Evolutionary conservation across 2,113 vertebrate genomes (phyloP).

Genomic region (Microcebus ravelobensis): DNA sequence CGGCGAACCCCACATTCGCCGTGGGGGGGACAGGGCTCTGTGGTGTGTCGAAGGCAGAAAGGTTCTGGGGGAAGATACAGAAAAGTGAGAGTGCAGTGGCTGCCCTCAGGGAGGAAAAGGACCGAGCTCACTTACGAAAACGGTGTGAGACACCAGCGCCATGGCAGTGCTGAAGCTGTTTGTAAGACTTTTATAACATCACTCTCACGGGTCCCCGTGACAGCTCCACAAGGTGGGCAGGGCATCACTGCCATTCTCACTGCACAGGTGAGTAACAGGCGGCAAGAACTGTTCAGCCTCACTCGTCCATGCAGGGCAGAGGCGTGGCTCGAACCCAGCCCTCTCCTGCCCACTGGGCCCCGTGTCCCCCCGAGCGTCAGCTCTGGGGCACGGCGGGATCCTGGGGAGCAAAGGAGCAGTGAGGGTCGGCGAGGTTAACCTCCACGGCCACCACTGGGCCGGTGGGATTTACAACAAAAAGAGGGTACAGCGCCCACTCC

Average conservation of each 20-base stretch:
- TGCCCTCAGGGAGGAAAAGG: neutral
- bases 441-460: fast-evolving
- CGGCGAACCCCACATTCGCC: fast-evolving
- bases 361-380: no score
- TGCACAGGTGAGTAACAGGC: neutral
- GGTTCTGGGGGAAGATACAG: neutral
- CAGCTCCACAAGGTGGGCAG: neutral
- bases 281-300: neutral
- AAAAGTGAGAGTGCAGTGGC: neutral
- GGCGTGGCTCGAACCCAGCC: no score
- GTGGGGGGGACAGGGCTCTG: fast-evolving
- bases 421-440: fast-evolving
- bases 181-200: neutral
- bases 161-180: fast-evolving
- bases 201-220: neutral
- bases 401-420: fast-evolving
- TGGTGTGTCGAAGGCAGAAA: no score
- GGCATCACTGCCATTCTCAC: neutral
- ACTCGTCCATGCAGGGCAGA: neutral
- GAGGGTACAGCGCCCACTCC: no score
- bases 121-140: neutral
- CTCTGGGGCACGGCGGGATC: neutral
- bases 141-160: fast-evolving
- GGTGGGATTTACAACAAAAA: neutral
- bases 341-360: neutral